phyloP scores from a whole-genome alignment of 2,888 invertebrate genomes.

The Cryptocheilus praepositus region DNA sequence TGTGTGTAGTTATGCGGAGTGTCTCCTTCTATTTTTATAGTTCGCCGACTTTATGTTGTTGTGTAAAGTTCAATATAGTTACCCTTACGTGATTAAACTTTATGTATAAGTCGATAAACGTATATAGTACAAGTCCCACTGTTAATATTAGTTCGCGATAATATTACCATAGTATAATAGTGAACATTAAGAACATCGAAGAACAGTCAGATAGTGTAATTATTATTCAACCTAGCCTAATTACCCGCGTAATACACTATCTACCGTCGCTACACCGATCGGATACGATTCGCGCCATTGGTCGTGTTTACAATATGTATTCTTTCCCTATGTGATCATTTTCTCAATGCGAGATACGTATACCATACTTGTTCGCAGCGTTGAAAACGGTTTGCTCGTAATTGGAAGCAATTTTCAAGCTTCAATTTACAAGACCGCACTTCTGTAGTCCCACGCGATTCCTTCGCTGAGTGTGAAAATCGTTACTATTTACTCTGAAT shows the following conservation, averaged over 20 bases:
- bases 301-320: no score
- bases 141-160: slow-evolving; percentile 46
- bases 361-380: no score
- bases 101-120: slow-evolving; percentile 50
- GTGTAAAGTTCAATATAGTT: slow-evolving; percentile 26
- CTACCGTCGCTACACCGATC: background rate
- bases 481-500: no score
- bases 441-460: no score
- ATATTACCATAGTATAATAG: slow-evolving; percentile 57
- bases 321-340: no score
- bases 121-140: slow-evolving; percentile 50
- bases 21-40: slow-evolving; percentile 10
- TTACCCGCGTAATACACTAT: slow-evolving; percentile 29
- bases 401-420: no score
- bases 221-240: slow-evolving; percentile 45
- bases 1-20: slow-evolving; percentile 18
- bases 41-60: slow-evolving; percentile 7
- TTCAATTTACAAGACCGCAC: no score
- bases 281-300: no score
- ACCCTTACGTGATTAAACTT: slow-evolving; percentile 42
- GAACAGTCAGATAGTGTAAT: slow-evolving; percentile 61
- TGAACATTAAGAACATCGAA: slow-evolving; percentile 67
- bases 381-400: no score
- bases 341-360: no score
- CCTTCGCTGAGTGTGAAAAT: no score